These are phyloP conservation scores for Calliphora vomitoria DNA, from an alignment of 2,888 invertebrate species.

Conservation along the genomic window DNA sequence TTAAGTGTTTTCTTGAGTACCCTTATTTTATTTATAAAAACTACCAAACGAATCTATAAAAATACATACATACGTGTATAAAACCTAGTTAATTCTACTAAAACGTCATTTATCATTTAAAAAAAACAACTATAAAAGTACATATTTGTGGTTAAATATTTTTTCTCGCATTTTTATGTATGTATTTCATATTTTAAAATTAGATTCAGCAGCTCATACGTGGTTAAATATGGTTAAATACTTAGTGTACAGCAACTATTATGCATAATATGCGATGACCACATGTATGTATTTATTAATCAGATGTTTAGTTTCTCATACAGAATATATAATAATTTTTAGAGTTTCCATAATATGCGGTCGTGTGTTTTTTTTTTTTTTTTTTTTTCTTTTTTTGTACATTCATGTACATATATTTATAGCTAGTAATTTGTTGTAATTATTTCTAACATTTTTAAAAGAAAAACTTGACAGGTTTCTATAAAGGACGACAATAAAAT, in stretches of 20 bases:
- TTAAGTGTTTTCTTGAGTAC: too few species aligned
- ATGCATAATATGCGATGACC: slow-evolving; percentile 33
- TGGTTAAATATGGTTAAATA: slow-evolving; percentile 23
- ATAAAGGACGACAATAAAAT: slow-evolving; percentile 4
- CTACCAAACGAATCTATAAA: not conserved
- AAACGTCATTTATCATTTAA: not conserved
- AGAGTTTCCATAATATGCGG: not conserved
- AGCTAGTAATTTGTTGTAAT: slow-evolving; percentile 49
- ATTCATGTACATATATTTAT: slow-evolving; percentile 11
- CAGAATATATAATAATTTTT: slow-evolving; percentile 29
- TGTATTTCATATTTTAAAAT: slow-evolving; percentile 37
- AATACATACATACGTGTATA: not conserved
- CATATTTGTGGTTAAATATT: slow-evolving; percentile 27
- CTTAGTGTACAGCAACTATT: slow-evolving; percentile 9
- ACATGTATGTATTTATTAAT: slow-evolving; percentile 37
- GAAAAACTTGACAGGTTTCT: not conserved
- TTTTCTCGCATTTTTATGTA: not conserved
- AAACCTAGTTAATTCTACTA: not conserved
- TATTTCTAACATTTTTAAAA: slow-evolving; percentile 22
- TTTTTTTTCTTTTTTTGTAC: not conserved
- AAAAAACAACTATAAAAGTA: not conserved
- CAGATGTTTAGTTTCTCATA: slow-evolving; percentile 60
- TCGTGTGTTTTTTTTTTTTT: not conserved
- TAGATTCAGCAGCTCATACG: slow-evolving; percentile 38
- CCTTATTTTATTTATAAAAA: too few species aligned